A percentile compares a stretch with the other conserved stretches of the same genome.
Conservation (phyloP, 1,140 invertebrate genomes). For the Agrilus planipennis region DNA sequence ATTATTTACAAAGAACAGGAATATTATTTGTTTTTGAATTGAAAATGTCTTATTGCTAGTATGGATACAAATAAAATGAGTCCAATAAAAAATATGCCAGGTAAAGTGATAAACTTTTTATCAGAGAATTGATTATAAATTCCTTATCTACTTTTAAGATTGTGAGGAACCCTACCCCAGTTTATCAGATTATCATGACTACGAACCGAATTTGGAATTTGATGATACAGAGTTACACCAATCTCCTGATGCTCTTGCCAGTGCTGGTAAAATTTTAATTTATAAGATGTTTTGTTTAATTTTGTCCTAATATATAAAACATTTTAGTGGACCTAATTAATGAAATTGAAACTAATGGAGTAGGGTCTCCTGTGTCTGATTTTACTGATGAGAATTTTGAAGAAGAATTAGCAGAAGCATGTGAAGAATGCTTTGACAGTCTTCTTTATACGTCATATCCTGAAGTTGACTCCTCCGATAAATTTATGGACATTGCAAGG, state of each 20-base stretch:
- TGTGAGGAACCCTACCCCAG: conserved; percentile 74
- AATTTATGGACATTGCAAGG: conserved; percentile 65
- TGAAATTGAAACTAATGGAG: conserved; percentile 27
- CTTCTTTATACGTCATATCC: conserved; percentile 29
- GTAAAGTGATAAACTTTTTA: conserved; percentile 8
- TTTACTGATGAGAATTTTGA: conserved; percentile 81
- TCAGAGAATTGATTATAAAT: background rate
- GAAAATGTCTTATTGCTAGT: conserved; percentile 1
- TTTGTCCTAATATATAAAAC: background rate
- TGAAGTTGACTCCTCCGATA: conserved; percentile 45
- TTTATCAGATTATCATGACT: conserved; percentile 82
- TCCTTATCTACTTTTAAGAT: conserved; percentile 4
- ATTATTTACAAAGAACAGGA: too few relatives aligned
- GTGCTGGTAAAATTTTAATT: conserved; percentile 32
- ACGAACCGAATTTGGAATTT: conserved; percentile 90
- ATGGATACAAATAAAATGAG: conserved; percentile 18
- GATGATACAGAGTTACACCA: conserved; percentile 83
- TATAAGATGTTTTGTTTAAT: background rate
- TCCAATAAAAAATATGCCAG: conserved; percentile 14
- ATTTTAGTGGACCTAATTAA: conserved; percentile 29
- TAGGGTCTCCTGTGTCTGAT: conserved; percentile 30
- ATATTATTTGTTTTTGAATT: background rate
- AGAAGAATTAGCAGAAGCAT: conserved; percentile 55
- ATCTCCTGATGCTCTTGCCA: conserved; percentile 34
- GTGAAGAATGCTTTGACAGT: conserved; percentile 28